phyloP scores from a whole-genome alignment of 37 sponge, comb jelly and placozoan genomes.

The Theonella swinhoei region DNA sequence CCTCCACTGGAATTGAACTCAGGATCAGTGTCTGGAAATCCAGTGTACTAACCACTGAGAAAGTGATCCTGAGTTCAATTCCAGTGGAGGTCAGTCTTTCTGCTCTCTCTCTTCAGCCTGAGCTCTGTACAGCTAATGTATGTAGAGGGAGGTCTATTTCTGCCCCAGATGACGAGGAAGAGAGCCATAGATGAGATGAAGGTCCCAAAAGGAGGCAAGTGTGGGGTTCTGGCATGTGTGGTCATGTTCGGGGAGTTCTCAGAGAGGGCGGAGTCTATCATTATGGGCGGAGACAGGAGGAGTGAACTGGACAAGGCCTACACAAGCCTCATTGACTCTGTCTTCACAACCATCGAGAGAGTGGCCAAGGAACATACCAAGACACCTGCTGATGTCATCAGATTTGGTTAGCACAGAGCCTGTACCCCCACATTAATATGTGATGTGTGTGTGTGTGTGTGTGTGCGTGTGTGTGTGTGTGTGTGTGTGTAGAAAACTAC shows the following conservation, averaged over 20 bases:
- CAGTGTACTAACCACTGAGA: no score
- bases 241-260: constrained; percentile 67
- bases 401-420: constrained; percentile 66
- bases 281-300: constrained; percentile 60
- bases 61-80: no score
- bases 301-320: constrained; percentile 83
- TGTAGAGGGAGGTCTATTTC: no score
- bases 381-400: constrained; percentile 86
- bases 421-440: neutral
- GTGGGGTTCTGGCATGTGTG: constrained; percentile 84
- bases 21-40: no score
- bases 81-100: no score
- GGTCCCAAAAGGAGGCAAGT: constrained; percentile 63
- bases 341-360: constrained; percentile 72
- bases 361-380: constrained; percentile 74
- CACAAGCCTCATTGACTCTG: constrained; percentile 60
- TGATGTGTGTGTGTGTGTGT: neutral
- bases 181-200: constrained; percentile 61
- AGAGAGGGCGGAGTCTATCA: constrained; percentile 66
- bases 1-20: no score
- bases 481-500: constrained; percentile 80
- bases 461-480: neutral
- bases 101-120: no score
- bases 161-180: constrained; percentile 49
- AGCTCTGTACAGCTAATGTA: no score